phyloP scores from a whole-genome alignment of 2,797 vertebrate genomes.

The Nasua narica region DNA sequence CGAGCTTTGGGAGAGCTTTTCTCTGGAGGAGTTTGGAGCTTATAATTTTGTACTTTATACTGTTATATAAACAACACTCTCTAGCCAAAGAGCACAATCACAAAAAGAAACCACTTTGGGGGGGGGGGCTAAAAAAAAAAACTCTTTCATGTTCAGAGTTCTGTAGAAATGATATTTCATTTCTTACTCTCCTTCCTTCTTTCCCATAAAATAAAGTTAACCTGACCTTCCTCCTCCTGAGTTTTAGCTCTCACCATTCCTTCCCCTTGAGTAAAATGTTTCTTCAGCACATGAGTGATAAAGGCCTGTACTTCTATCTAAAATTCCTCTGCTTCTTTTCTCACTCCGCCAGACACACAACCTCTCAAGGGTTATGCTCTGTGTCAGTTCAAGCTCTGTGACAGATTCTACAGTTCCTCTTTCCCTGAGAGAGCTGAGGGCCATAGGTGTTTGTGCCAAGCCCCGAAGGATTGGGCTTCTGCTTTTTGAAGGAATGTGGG shows the following conservation, averaged over 20 bases:
- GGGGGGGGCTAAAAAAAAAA: background rate
- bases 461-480: background rate
- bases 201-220: constrained; percentile 8
- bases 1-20: constrained; percentile 74
- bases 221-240: background rate
- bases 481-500: background rate
- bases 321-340: background rate
- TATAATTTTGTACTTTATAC: constrained; percentile 74
- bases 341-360: background rate
- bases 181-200: background rate
- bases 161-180: constrained; percentile 11
- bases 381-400: background rate
- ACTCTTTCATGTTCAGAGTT: constrained; percentile 31
- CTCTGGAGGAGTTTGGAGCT: constrained; percentile 65
- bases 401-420: background rate
- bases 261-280: background rate
- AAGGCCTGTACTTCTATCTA: background rate
- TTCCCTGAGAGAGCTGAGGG: background rate
- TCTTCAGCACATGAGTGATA: background rate
- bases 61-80: constrained; percentile 70
- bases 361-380: background rate
- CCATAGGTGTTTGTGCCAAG: background rate
- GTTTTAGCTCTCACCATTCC: background rate
- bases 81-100: constrained; percentile 69
- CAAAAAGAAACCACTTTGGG: constrained; percentile 56